Percentiles rank a stretch among this genome's conserved stretches.
These are phyloP conservation scores for Ricordea florida DNA, from an alignment of 92 coral and sea anemone species.

Conservation along the genomic window DNA sequence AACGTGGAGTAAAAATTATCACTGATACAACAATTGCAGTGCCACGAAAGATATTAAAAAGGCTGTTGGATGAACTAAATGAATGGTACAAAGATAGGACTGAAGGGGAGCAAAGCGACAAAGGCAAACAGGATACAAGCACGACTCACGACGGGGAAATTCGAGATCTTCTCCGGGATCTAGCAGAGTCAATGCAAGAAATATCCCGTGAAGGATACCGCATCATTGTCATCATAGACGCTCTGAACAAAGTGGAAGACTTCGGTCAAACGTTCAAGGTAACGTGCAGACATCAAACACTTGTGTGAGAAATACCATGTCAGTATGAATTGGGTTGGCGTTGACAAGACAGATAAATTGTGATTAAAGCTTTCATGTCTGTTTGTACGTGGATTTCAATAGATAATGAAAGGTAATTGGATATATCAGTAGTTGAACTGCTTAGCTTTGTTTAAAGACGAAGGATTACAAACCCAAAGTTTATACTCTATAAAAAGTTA, in stretches of 20 bases:
- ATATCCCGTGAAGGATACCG: conserved; percentile 52
- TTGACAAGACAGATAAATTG: too few species aligned
- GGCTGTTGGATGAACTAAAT: conserved; percentile 62
- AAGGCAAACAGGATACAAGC: not conserved
- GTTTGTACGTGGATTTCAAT: too few species aligned
- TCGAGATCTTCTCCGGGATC: conserved; percentile 48
- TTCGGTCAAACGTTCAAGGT: conserved; percentile 83
- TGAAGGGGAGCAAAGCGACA: not conserved
- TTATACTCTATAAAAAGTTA: too few species aligned
- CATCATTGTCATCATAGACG: conserved; percentile 73
- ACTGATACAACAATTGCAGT: conserved; percentile 18
- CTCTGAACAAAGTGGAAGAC: conserved; percentile 80
- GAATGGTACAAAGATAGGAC: conserved; percentile 25
- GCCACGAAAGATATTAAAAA: conserved; percentile 53
- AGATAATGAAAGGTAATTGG: too few species aligned
- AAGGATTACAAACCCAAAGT: too few species aligned
- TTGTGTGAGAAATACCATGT: too few species aligned
- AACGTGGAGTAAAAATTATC: too few species aligned
- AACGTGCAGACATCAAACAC: too few species aligned
- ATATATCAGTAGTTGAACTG: too few species aligned
- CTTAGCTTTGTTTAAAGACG: too few species aligned
- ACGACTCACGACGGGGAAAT: conserved; percentile 17
- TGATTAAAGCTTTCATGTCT: too few species aligned
- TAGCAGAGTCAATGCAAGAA: conserved; percentile 38
- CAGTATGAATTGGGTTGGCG: too few species aligned